Evolutionary conservation across 2,113 vertebrate genomes (phyloP).

Genomic region (Erpornis zantholeuca): DNA sequence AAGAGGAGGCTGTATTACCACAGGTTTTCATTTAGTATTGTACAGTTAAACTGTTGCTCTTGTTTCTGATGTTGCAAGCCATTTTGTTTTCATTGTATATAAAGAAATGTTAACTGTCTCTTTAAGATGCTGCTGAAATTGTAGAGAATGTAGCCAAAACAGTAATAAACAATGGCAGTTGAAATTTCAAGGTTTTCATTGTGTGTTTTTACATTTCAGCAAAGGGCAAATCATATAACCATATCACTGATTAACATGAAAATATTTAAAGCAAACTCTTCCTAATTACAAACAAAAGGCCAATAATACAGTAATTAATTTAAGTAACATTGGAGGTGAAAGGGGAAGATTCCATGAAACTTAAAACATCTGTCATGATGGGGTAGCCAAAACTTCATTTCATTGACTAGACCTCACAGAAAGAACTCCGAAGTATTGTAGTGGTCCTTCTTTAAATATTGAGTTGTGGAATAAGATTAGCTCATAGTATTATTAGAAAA

Average conservation of each 20-base stretch:
- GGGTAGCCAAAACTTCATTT: not conserved
- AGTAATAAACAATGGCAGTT: constrained; percentile 84
- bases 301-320: not conserved
- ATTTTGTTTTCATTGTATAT: constrained; percentile 85
- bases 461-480: not conserved
- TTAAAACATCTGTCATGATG: not conserved
- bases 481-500: not conserved
- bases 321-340: not conserved
- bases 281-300: not conserved
- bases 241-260: not conserved
- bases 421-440: not conserved
- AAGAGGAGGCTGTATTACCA: constrained; percentile 74
- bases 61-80: constrained; percentile 81
- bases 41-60: constrained; percentile 81
- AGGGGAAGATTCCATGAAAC: not conserved
- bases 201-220: constrained; percentile 32
- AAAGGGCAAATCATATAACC: not conserved
- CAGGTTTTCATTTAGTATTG: constrained; percentile 76
- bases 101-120: constrained; percentile 81
- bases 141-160: constrained; percentile 86
- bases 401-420: not conserved
- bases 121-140: constrained; percentile 86
- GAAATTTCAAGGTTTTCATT: constrained; percentile 72
- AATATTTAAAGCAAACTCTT: not conserved
- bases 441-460: not conserved